These are phyloP conservation scores for Puffinus mauretanicus DNA, from an alignment of 2,113 vertebrate species.

Conservation along the genomic window DNA sequence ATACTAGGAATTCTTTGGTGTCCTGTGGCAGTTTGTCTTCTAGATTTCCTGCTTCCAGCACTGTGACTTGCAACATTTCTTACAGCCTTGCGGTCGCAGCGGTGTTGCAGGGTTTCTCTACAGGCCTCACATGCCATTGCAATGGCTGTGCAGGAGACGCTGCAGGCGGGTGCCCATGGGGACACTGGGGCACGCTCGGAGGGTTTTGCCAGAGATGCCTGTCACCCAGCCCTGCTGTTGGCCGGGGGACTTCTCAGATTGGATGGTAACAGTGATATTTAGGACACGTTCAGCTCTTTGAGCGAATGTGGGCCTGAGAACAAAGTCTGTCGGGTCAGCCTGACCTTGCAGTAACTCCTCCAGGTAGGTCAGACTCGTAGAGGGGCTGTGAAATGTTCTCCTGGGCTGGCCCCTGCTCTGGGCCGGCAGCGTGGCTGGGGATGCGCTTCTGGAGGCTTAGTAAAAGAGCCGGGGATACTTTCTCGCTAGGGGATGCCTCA, in stretches of 20 bases:
- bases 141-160: fast-evolving
- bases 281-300: background rate
- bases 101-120: background rate
- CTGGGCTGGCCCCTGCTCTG: background rate
- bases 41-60: background rate
- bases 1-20: background rate
- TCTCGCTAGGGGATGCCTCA: background rate
- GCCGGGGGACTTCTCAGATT: background rate
- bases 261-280: background rate
- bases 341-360: background rate
- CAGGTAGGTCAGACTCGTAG: background rate
- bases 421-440: background rate
- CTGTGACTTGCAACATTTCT: background rate
- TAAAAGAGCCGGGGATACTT: background rate
- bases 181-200: fast-evolving
- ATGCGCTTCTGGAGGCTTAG: background rate
- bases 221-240: background rate
- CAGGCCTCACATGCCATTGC: fast-evolving
- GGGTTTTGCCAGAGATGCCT: background rate
- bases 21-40: background rate
- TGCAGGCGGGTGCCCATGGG: fast-evolving
- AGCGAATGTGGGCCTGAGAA: background rate
- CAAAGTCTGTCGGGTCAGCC: background rate
- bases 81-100: fast-evolving
- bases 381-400: background rate